Base-by-base conservation (phyloP, 2,113 vertebrate species). In the Neogobius melanostomus region DNA sequence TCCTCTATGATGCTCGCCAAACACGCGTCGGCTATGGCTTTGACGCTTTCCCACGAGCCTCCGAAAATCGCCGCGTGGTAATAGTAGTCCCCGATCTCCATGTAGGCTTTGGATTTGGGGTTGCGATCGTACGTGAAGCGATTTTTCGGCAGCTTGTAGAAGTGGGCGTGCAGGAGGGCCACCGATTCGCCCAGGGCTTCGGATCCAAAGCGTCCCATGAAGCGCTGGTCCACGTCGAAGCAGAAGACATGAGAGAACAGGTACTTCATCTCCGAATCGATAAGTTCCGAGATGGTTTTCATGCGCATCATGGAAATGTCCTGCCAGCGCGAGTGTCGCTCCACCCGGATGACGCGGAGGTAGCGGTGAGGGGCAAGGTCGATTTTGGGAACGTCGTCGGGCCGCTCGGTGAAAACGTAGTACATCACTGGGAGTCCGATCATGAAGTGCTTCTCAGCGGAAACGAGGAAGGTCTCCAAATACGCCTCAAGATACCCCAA, bases 281-380 rank as follows among this genome's bases (percentile, higher is more conserved):
- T 89, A 21, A 69, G 7, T 0, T 74, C 68, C 2, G 88, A 82
- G 65, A 93, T 84, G 0, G 63, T 67, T 69, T 59, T 78, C 92
- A 94, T 93, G 44, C 91, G 89, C 80, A 68, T 87, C 94, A 93
- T 93, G 1, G 91, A 92, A 42, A 94, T 86, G 59, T 95, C 92
- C 70, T 94, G 93, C 93, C 93, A 93, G 21, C 91, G 87, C 8
- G 1, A 65, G 57, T 90, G 57, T 43, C 48, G 83, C 0, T 4
- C 21, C 16, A 93, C 89, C 1, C 1, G 6, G n/a, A 91, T 14
- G 6, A 87, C 71, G n/a, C 46, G 63, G 45, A 93, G 2, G 11
- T 0, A 47, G 11, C 92, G 81, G 7, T 42, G 17, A 0, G 71
- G 68, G 8, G 54, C 77, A 4, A 93, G 71, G 0, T 5, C 0